These are phyloP conservation scores for Salvator merianae DNA, from an alignment of 2,113 vertebrate genomes.

Conservation along the genomic window DNA sequence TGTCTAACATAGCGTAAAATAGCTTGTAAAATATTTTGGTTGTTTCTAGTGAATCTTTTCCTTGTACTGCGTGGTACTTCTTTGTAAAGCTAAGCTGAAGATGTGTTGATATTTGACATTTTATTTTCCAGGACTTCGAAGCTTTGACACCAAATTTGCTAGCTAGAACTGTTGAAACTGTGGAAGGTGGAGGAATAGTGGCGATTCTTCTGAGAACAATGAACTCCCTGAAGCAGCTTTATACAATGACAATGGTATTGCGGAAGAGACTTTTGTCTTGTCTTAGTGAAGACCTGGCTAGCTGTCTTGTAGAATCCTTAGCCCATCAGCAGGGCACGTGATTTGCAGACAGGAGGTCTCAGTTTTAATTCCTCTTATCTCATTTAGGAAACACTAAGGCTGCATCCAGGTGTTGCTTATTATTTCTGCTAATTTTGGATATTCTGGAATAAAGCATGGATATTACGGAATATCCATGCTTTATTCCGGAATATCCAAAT, in stretches of 20 bases:
- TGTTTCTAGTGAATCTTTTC: background rate
- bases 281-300: background rate
- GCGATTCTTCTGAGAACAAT: conserved; percentile 91
- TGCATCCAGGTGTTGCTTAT: too few relatives aligned
- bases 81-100: background rate
- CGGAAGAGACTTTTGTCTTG: accelerated
- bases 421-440: too few relatives aligned
- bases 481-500: too few relatives aligned
- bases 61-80: background rate
- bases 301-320: background rate
- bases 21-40: background rate
- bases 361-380: background rate
- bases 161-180: conserved; percentile 93
- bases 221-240: conserved; percentile 95
- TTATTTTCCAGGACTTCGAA: conserved; percentile 89
- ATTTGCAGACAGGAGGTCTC: background rate
- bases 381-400: background rate
- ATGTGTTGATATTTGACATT: background rate
- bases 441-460: too few relatives aligned
- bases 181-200: conserved; percentile 93
- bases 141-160: conserved; percentile 94
- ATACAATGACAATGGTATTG: conserved; percentile 94
- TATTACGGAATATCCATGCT: too few relatives aligned
- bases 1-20: background rate
- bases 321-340: background rate